Evolutionary conservation across 2,888 invertebrate species (phyloP).

Genomic region (Zele albiditarsus): DNA sequence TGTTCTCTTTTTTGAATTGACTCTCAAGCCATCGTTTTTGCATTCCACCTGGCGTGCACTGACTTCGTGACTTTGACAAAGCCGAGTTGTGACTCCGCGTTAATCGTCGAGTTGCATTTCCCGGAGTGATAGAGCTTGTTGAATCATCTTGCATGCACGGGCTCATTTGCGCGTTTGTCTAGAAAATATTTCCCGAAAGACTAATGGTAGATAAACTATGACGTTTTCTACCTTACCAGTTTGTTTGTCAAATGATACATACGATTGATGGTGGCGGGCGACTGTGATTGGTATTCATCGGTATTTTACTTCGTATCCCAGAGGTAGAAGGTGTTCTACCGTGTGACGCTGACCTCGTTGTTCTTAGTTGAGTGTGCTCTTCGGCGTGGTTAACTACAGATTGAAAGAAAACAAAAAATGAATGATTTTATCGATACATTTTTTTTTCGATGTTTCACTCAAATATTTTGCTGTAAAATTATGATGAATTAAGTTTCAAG

Average conservation of each 20-base stretch:
- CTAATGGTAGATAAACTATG: background rate
- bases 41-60: conserved; percentile 30
- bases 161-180: conserved; percentile 16
- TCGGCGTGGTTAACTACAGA: conserved; percentile 9
- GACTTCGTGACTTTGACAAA: conserved; percentile 18
- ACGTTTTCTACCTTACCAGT: too few relatives aligned
- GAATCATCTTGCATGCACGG: background rate
- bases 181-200: background rate
- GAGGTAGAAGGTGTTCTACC: conserved; percentile 42
- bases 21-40: conserved; percentile 58
- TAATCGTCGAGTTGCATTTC: conserved; percentile 41
- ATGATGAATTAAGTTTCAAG: background rate
- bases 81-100: conserved; percentile 40
- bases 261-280: conserved; percentile 25
- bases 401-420: background rate
- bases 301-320: conserved; percentile 48
- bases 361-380: background rate
- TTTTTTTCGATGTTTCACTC: background rate
- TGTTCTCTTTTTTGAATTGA: conserved; percentile 58
- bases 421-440: background rate
- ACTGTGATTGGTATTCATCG: conserved; percentile 43
- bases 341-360: conserved; percentile 37
- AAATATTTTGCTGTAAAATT: background rate
- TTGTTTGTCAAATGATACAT: background rate
- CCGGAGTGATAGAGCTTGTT: conserved; percentile 15